Evolutionary conservation across 2,113 vertebrate genomes (phyloP), one percentile per base, ranked within the genome.

Genomic region (Struthidea cinerea): DNA sequence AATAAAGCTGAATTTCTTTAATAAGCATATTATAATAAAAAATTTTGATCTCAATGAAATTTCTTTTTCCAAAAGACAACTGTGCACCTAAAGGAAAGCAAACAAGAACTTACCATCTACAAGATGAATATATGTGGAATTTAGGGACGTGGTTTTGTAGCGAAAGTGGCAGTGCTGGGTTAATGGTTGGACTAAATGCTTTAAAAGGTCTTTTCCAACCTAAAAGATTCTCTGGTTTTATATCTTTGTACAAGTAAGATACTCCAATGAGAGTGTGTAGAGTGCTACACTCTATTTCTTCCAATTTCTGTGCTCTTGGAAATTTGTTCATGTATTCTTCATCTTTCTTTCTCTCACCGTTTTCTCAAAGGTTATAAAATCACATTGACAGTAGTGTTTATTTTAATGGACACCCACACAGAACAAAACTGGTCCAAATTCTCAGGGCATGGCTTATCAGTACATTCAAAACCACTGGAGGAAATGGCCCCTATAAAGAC

Each of bases 241-340:
- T 17, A 67, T 26, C 4, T 61, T 53, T 49, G 17, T 4, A 8
- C 11, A 84, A 63, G 10, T 63, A 44, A 79, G 12, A 39, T 37
- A 23, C 13, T 37, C 3, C 24, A 78, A 13, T 44, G 47, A 59
- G 12, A 71, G 1, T 41, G 41, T 0, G 0, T 5, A 39, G 15
- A 55, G 2, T 11, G 33, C 39, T 74, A 23, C 3, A 49, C 6
- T 33, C 7, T 7, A 24, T 39, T 81, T 93, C 46, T 73, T 52
- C 24, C 12, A 57, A 68, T 59, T 57, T 13, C 5, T 33, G 11
- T 32, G 32, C 7, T 73, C 18, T 44, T 33, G 14, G 26, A 74
- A 63, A 44, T 44, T 50, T 50, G 0, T 59, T 61, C 37, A 50
- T 7, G 1, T 2, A 9, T 46, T 60, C 8, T 33, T 71, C 26